Evolutionary conservation across 2,888 invertebrate genomes (phyloP), one percentile per base, ranked within the genome.

Genomic region (Epinotia bilunana): DNA sequence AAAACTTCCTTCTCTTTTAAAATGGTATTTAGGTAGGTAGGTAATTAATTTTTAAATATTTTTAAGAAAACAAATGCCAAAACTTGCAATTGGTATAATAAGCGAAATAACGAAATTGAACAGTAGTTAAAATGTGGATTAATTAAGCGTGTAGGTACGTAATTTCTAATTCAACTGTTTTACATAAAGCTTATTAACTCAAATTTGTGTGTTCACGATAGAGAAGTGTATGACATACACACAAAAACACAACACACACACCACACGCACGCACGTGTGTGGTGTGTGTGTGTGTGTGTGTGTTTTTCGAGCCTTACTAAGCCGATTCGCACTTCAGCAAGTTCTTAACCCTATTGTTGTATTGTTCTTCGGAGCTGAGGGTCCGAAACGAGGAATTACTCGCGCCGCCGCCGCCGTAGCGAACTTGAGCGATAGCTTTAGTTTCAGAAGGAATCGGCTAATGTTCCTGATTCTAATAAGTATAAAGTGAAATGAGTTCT

Each of bases 281-380:
- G 23, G 3, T 28, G 23, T 28, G 3, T 28, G 23, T 3, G 23
- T 28, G 23, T 3, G 23, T 28, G 23, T 28, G 3, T 28, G 23
- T 28, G 2, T n/a, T n/a, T n/a, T n/a, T n/a, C n/a, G n/a, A n/a
- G n/a, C n/a, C n/a, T n/a, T n/a, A n/a, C n/a, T n/a, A n/a, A n/a
- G 43, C 64, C 64, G 33, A 63, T 74, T 74, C 65, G 60, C 58
- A 74, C 65, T 61, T 13, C 28, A 39, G 43, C 28, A 65, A 74
- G 18, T 39, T 53, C 74, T 74, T 71, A 62, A 65, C 64, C 70
- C 60, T 60, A 65, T 74, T 74, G 74, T 65, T 65, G 71, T 61
- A 75, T 75, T 75, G 71, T 75, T 75, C 60, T 74, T 55, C 18
- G 23, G 18, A 49, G 57, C 13, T 28, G 46, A 64, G 61, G 74